These are phyloP conservation scores for Pygocentrus nattereri DNA, from an alignment of 2,797 vertebrate species.

Conservation along the genomic window DNA sequence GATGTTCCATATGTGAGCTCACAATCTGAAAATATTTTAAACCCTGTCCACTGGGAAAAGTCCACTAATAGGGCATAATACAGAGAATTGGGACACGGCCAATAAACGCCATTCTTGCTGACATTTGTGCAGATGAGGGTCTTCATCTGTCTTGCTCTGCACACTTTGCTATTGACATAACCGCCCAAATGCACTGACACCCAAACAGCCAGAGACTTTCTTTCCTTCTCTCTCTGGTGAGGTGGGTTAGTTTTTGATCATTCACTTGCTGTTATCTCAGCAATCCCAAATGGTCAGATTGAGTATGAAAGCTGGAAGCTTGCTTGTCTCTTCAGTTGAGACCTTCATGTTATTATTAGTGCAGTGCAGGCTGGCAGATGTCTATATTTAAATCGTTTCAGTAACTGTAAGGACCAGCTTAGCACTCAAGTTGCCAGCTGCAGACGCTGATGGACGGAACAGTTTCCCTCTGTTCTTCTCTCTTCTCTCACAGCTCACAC, in stretches of 20 bases:
- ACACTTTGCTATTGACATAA: constrained; percentile 13
- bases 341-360: no score
- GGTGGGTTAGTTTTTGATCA: no score
- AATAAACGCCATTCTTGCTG: background rate
- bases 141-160: background rate
- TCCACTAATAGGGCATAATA: background rate
- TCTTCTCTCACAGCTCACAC: background rate
- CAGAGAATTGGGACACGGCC: background rate
- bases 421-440: background rate
- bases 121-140: background rate
- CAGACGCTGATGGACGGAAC: background rate
- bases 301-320: background rate
- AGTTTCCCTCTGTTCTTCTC: background rate
- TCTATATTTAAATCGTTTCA: background rate
- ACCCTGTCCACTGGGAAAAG: constrained; percentile 3
- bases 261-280: background rate
- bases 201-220: background rate
- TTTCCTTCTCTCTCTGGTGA: background rate
- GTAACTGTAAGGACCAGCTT: background rate
- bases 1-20: background rate
- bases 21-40: background rate
- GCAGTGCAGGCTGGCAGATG: background rate
- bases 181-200: background rate
- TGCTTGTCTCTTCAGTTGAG: background rate
- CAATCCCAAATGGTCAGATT: background rate